These are phyloP conservation scores for Teleogryllus oceanicus DNA, from an alignment of 2,888 invertebrate genomes.

Conservation along the genomic window DNA sequence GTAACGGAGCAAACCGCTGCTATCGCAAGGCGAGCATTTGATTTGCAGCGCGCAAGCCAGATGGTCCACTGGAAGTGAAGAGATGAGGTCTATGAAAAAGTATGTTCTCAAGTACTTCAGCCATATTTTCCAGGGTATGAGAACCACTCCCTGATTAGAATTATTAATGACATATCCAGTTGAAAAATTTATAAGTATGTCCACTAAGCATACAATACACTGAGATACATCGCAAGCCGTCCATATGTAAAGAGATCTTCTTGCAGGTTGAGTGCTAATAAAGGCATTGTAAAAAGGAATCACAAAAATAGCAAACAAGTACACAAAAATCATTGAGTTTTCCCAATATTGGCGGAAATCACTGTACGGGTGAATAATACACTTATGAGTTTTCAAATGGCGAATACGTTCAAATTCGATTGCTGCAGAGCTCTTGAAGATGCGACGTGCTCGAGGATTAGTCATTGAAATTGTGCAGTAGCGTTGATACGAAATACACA, in stretches of 20 bases:
- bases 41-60: neutral
- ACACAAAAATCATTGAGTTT: neutral
- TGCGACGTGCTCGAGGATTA: neutral
- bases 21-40: too few relatives aligned
- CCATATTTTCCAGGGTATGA: neutral
- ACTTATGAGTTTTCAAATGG: neutral
- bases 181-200: neutral
- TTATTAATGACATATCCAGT: neutral
- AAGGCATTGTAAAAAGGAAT: neutral
- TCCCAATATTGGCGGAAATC: neutral
- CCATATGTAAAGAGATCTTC: too few relatives aligned
- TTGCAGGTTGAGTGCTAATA: neutral
- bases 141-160: too few relatives aligned
- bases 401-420: neutral
- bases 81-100: neutral
- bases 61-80: neutral
- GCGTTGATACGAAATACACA: too few relatives aligned
- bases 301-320: neutral
- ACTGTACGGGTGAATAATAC: neutral
- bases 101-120: neutral
- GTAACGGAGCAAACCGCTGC: too few relatives aligned
- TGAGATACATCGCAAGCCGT: neutral
- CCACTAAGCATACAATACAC: neutral
- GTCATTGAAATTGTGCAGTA: neutral
- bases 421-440: neutral